These are phyloP conservation scores for Smittia aterrima DNA, from an alignment of 2,888 invertebrate species.

Conservation along the genomic window DNA sequence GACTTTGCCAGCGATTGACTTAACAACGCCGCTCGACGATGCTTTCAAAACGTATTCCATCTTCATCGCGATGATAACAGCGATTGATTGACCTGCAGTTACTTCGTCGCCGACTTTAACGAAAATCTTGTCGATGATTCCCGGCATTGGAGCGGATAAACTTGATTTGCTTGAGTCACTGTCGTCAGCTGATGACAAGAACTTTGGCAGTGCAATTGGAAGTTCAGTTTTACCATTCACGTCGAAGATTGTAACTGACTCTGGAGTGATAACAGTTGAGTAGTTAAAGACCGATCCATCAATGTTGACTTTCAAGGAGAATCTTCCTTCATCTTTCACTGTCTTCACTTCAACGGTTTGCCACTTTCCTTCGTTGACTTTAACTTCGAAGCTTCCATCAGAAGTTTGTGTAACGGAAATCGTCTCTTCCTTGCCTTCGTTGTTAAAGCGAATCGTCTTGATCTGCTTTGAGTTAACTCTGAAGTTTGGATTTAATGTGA, in stretches of 20 bases:
- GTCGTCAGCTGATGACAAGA: constrained; percentile 54
- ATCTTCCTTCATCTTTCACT: constrained; percentile 50
- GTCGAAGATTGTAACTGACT: constrained; percentile 64
- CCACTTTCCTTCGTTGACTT: constrained; percentile 59
- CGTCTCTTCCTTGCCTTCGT: constrained; percentile 57
- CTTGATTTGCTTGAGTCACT: constrained; percentile 56
- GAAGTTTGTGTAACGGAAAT: neutral
- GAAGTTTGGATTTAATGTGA: constrained; percentile 58
- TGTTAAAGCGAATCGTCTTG: constrained; percentile 61
- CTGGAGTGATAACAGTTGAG: constrained; percentile 59
- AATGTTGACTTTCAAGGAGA: constrained; percentile 57
- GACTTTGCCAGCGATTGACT: constrained; percentile 65
- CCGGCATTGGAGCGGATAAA: constrained; percentile 91
- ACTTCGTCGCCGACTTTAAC: constrained; percentile 80
- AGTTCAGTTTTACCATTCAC: constrained; percentile 69
- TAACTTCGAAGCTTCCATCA: constrained; percentile 49
- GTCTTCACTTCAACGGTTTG: constrained; percentile 55
- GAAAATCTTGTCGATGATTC: constrained; percentile 85
- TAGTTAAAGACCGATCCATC: constrained; percentile 58
- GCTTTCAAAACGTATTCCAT: constrained; percentile 97
- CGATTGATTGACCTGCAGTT: constrained; percentile 81
- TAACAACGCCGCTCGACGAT: constrained; percentile 72
- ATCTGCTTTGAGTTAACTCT: constrained; percentile 63
- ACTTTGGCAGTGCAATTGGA: constrained; percentile 61
- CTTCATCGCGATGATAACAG: constrained; percentile 98